Evolutionary conservation across 2,797 vertebrate genomes (phyloP).

Genomic region (Neolamprologus multifasciatus): DNA sequence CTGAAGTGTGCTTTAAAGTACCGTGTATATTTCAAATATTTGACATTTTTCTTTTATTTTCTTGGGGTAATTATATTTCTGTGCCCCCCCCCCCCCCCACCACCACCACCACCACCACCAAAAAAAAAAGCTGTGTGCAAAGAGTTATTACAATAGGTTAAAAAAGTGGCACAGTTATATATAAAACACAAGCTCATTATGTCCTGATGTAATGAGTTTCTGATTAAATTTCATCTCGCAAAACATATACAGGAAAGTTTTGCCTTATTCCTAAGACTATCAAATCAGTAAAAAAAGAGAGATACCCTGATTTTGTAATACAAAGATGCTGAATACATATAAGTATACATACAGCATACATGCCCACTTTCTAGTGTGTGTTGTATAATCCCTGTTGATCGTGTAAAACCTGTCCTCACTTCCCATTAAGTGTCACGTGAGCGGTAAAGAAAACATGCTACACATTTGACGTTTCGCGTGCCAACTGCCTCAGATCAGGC

Average conservation of each 20-base stretch:
- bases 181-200: not conserved
- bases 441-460: not conserved
- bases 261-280: not conserved
- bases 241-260: not conserved
- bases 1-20: not conserved
- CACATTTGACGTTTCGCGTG: not conserved
- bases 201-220: not conserved
- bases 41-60: not conserved
- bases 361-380: not conserved
- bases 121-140: not conserved
- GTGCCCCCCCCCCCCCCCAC: too few species aligned
- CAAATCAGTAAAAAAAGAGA: not conserved
- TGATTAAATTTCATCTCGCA: not conserved
- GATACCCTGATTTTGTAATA: not conserved
- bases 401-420: not conserved
- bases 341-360: not conserved
- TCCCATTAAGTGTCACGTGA: not conserved
- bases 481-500: not conserved
- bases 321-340: not conserved
- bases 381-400: not conserved
- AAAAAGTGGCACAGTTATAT: not conserved
- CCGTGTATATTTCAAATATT: not conserved
- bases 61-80: not conserved
- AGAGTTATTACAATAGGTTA: not conserved
- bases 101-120: too few species aligned